These are phyloP conservation scores for Zapus hudsonius DNA, from an alignment of 2,113 vertebrate species.

Conservation along the genomic window DNA sequence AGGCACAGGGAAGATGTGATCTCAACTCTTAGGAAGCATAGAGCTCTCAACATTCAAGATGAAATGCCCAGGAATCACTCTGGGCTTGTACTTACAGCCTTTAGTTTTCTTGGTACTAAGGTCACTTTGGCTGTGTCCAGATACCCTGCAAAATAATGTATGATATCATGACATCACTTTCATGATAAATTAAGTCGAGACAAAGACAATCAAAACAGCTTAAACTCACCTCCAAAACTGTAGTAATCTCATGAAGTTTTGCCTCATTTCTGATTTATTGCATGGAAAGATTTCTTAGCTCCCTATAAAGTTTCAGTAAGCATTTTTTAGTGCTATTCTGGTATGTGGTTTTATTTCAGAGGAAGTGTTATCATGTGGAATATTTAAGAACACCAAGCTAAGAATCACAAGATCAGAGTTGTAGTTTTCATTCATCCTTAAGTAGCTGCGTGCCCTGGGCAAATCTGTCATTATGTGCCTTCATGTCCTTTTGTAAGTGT, in stretches of 20 bases:
- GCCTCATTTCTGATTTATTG: background rate
- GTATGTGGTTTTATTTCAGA: conserved; percentile 14
- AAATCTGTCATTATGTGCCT: background rate
- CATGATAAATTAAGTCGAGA: background rate
- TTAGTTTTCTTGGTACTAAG: conserved; percentile 1
- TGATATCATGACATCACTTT: background rate
- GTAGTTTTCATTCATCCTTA: conserved; percentile 14
- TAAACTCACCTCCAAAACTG: background rate
- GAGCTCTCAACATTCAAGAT: background rate
- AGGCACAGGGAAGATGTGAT: background rate
- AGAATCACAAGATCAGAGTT: background rate
- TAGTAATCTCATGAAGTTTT: background rate
- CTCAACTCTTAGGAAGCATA: background rate
- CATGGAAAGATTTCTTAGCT: conserved; percentile 16
- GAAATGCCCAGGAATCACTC: background rate
- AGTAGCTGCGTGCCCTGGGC: background rate
- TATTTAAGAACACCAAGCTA: background rate
- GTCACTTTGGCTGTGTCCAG: background rate
- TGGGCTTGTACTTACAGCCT: background rate
- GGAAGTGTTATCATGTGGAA: background rate
- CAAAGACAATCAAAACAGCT: background rate
- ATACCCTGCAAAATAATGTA: conserved; percentile 9
- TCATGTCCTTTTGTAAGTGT: background rate
- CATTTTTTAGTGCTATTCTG: background rate
- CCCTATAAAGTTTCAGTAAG: background rate